Percentiles rank a stretch among this genome's conserved stretches.
Conservation (phyloP, 2,113 vertebrate species). For the Carassius gibelio region DNA sequence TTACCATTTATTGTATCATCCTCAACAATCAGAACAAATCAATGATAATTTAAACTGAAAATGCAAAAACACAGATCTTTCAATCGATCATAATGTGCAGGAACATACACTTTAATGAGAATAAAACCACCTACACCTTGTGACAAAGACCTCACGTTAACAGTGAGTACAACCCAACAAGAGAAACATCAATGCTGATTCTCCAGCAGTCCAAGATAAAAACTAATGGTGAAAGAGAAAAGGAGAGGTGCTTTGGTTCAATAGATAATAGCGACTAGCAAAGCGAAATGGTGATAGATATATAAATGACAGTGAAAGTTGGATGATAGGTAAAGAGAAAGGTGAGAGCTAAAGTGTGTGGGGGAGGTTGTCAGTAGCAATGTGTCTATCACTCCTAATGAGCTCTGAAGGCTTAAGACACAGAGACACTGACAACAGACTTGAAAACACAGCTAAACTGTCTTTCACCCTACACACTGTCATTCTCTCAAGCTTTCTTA, state of each 20-base stretch:
- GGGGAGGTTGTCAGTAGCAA: slow-evolving; percentile 67
- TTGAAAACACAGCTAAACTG: slow-evolving; percentile 62
- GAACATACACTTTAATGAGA: not conserved
- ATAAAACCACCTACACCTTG: not conserved
- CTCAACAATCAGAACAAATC: not conserved
- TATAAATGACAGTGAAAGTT: slow-evolving; percentile 51
- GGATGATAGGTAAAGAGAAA: slow-evolving; percentile 42
- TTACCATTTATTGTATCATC: not conserved
- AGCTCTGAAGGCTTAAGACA: slow-evolving; percentile 77
- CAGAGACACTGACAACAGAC: slow-evolving; percentile 68
- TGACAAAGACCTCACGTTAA: no score
- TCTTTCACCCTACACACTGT: slow-evolving; percentile 46
- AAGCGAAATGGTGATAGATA: slow-evolving; percentile 28
- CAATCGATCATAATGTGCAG: not conserved
- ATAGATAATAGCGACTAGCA: not conserved
- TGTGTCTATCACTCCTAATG: slow-evolving; percentile 76
- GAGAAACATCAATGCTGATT: not conserved
- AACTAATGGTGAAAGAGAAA: slow-evolving; percentile 1
- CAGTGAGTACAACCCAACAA: not conserved
- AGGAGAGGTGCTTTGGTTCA: slow-evolving; percentile 29
- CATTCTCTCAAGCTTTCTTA: not conserved
- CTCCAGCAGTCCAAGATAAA: not conserved
- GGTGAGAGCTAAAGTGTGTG: slow-evolving; percentile 52
- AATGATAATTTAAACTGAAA: not conserved
- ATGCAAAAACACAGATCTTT: not conserved